These are phyloP conservation scores for Pampusana beccarii DNA, from an alignment of 2,113 vertebrate species.

Conservation along the genomic window DNA sequence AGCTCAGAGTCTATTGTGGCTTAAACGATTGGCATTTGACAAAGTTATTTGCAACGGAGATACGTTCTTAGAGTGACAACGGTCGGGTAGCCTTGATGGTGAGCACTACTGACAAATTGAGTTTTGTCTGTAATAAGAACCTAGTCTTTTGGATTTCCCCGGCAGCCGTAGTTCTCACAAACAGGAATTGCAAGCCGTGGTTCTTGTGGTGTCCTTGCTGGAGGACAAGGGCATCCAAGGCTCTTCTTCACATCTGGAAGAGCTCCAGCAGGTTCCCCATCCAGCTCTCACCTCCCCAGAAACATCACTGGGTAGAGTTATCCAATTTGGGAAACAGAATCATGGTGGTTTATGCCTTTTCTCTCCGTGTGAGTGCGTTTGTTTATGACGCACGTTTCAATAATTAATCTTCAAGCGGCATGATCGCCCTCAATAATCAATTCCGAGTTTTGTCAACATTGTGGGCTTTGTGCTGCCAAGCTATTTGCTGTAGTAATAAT, in stretches of 20 bases:
- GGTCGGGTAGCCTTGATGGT: neutral
- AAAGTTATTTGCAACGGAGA: neutral
- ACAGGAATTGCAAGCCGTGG: neutral
- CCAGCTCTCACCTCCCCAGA: neutral
- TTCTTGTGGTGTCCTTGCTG: neutral
- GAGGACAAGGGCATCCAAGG: neutral
- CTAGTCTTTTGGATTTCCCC: neutral
- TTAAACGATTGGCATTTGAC: neutral
- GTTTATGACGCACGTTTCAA: neutral
- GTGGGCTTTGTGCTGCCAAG: neutral
- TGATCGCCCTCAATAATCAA: neutral
- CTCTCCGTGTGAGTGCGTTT: neutral
- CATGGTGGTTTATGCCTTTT: neutral
- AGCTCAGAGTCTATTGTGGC: neutral
- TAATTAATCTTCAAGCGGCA: neutral
- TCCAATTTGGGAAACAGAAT: neutral
- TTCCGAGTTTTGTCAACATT: neutral
- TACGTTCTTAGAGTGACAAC: neutral
- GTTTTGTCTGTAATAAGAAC: neutral
- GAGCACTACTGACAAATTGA: neutral
- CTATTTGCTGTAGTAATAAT: neutral
- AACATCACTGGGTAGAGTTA: neutral
- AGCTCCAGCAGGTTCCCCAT: neutral
- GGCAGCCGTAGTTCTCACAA: neutral
- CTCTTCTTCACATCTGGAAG: neutral